Percentiles rank a stretch among this genome's conserved stretches.
Conservation (phyloP, 2,113 vertebrate species). For the Theropithecus gelada region DNA sequence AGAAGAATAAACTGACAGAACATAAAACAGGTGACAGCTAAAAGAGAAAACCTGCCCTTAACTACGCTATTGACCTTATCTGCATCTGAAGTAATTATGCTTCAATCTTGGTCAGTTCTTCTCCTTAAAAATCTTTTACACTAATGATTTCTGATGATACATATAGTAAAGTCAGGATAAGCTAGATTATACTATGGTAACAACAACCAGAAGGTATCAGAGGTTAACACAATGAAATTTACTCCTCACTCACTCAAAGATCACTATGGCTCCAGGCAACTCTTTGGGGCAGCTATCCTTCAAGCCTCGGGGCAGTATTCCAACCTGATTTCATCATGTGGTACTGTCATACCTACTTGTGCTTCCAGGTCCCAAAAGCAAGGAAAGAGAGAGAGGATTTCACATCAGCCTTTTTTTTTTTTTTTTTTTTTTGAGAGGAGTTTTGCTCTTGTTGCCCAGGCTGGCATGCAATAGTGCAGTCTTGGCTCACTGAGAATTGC, state of each 20-base stretch:
- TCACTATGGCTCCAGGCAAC: background rate
- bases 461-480: too few species aligned
- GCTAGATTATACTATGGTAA: background rate
- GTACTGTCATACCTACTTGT: background rate
- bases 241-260: background rate
- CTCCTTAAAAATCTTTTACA: background rate
- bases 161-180: background rate
- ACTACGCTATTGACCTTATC: background rate
- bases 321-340: background rate
- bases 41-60: background rate
- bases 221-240: background rate
- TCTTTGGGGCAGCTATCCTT: background rate
- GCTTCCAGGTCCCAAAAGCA: background rate
- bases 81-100: background rate
- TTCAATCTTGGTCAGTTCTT: background rate
- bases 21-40: background rate
- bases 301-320: background rate
- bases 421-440: too few species aligned
- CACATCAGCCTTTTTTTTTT: background rate
- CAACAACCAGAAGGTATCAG: background rate
- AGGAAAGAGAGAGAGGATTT: background rate
- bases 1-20: background rate
- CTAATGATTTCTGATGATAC: background rate
- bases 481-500: too few species aligned
- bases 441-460: too few species aligned